A percentile compares a stretch with the other conserved stretches of the same genome.
These are phyloP conservation scores for Drosophila anomalata DNA, from an alignment of 2,888 invertebrate species.

Conservation along the genomic window DNA sequence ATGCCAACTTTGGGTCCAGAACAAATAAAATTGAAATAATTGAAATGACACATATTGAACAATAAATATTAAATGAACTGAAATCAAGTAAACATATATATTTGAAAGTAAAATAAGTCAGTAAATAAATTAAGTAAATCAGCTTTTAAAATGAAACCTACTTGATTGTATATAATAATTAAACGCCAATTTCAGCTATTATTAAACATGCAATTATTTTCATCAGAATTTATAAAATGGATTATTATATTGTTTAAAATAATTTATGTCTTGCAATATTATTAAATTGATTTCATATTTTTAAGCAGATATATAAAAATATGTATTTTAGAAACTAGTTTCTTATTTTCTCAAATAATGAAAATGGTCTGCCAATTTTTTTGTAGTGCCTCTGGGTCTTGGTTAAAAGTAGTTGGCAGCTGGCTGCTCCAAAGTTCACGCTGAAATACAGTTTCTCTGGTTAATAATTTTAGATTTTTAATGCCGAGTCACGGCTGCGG, in stretches of 20 bases:
- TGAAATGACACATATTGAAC: background rate
- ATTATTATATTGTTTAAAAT: background rate
- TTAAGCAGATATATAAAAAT: background rate
- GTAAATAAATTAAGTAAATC: too few relatives aligned
- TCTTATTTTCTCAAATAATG: background rate
- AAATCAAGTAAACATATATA: background rate
- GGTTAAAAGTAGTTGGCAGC: conserved; percentile 49
- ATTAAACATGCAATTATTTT: background rate
- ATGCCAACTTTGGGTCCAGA: background rate
- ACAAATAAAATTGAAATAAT: background rate
- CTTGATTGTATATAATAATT: background rate
- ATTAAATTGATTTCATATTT: background rate
- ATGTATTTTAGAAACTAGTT: background rate
- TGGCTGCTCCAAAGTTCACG: conserved; percentile 69
- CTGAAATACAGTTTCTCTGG: conserved; percentile 34
- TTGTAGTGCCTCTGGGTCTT: conserved; percentile 1
- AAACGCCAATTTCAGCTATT: background rate
- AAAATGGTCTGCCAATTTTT: background rate
- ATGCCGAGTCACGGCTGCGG: conserved; percentile 62
- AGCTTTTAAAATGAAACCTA: background rate
- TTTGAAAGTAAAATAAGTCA: background rate
- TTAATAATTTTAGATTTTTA: conserved; percentile 48
- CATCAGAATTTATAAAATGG: background rate
- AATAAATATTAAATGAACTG: background rate
- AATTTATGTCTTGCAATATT: too few relatives aligned